phyloP scores from a whole-genome alignment of 64 coral and sea anemone species.

The Exaiptasia diaphana region DNA sequence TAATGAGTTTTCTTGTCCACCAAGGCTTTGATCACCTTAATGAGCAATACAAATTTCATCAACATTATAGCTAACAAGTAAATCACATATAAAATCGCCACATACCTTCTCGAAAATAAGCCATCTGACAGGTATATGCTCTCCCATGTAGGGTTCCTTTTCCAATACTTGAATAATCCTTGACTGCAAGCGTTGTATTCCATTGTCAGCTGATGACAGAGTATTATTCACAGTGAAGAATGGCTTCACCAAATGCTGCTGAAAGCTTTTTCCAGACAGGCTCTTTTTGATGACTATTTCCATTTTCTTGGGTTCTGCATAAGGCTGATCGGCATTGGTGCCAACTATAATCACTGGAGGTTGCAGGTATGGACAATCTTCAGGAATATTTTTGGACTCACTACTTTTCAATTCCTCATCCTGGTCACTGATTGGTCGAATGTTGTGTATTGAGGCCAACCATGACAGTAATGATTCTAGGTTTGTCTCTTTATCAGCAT shows the following conservation, averaged over 20 bases:
- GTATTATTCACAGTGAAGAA: constrained; percentile 68
- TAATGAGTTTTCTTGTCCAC: background rate
- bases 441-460: constrained; percentile 25
- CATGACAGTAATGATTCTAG: constrained; percentile 24
- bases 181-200: constrained; percentile 39
- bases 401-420: background rate
- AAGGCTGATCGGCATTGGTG: constrained; percentile 44
- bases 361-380: constrained; percentile 50
- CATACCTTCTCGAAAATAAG: constrained; percentile 39
- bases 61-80: background rate
- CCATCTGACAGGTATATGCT: constrained; percentile 61
- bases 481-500: constrained; percentile 37
- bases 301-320: constrained; percentile 49
- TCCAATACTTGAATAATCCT: constrained; percentile 52
- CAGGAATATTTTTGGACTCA: background rate
- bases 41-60: background rate
- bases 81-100: background rate
- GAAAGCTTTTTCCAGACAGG: constrained; percentile 42
- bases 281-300: constrained; percentile 64
- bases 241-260: constrained; percentile 60
- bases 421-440: no score
- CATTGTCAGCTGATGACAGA: constrained; percentile 37
- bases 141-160: constrained; percentile 76
- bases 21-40: background rate
- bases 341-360: constrained; percentile 73